Evolutionary conservation across 2,888 invertebrate species (phyloP), one percentile per base, ranked within the genome.

Genomic region (Tetrapedia diversipes): DNA sequence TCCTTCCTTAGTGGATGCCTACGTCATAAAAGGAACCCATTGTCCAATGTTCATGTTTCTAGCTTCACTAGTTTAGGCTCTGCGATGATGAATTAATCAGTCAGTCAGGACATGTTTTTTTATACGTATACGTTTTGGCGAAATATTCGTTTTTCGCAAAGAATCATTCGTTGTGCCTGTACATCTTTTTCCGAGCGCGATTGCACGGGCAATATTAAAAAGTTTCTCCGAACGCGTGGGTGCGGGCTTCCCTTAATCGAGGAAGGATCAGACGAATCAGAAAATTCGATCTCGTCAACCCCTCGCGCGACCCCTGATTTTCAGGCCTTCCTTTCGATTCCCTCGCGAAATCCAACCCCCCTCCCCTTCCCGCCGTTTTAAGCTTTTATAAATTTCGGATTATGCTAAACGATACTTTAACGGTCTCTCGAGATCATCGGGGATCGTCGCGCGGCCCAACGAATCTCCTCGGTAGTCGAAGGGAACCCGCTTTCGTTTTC

Each of bases 371-470:
- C 14, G 16, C 19, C 10, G 2, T 16, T 1, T 2, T 37, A 4
- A 59, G 51, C 59, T 72, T 77, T 77, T 72, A 69, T 57, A 70
- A 74, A 78, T 78, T 78, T 64, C 45, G 53, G 68, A 77, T 79
- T 77, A 72, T 77, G 66, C 72, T 57, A 66, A 78, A 73, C 53
- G 77, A 77, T 47, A 60, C 39, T 69, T 68, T 67, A 76, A 79
- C 66, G 39, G 60, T 51, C 69, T 54, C 68, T 14, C 4, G 43
- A 54, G 61, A 74, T 74, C 57, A 22, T 56, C 51, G n/a, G 7
- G 19, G 29, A 39, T 69, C 51, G 14, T 53, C 51, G n/a, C n/a
- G n/a, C n/a, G 32, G 34, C 22, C 37, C 39, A 32, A 10, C 29
- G 57, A 45, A 61, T 65, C 37, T 41, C 11, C 11, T n/a, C 19